Conservation (phyloP, 2,797 vertebrate species). For the Sarcophilus harrisii region DNA sequence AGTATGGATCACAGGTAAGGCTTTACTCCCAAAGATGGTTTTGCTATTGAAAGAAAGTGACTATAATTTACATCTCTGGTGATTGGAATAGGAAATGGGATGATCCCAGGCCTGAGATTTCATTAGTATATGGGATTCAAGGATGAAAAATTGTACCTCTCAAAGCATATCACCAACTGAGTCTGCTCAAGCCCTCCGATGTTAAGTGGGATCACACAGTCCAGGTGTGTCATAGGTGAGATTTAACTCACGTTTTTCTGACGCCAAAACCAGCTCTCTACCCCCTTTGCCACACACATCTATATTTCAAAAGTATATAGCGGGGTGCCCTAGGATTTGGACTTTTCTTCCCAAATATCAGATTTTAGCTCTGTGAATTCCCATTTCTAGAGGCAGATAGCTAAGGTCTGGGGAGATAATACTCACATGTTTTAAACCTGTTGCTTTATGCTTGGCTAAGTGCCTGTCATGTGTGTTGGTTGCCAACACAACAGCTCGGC, state of each 20-base stretch:
- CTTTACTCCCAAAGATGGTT: background rate
- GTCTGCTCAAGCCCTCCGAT: background rate
- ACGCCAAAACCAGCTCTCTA: background rate
- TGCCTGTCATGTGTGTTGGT: conserved; percentile 78
- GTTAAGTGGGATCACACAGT: background rate
- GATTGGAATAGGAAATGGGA: background rate
- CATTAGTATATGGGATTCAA: background rate
- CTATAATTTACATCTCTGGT: background rate
- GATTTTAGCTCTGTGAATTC: conserved; percentile 33
- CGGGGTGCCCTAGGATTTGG: background rate
- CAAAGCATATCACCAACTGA: background rate
- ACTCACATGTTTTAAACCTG: conserved; percentile 66
- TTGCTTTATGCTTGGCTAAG: conserved; percentile 78
- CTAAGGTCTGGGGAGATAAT: conserved; percentile 42
- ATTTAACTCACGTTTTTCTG: background rate
- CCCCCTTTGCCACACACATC: background rate
- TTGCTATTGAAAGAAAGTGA: background rate
- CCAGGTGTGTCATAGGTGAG: background rate
- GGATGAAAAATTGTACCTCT: background rate
- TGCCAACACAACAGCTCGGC: conserved; percentile 60
- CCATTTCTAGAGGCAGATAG: conserved; percentile 6
- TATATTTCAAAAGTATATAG: background rate
- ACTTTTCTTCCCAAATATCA: conserved; percentile 15
- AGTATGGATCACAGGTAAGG: background rate
- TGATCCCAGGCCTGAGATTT: background rate